A percentile compares a stretch with the other conserved stretches of the same genome.
Evolutionary conservation across 2,888 invertebrate genomes (phyloP).

Genomic region (Pheosia gnoma): DNA sequence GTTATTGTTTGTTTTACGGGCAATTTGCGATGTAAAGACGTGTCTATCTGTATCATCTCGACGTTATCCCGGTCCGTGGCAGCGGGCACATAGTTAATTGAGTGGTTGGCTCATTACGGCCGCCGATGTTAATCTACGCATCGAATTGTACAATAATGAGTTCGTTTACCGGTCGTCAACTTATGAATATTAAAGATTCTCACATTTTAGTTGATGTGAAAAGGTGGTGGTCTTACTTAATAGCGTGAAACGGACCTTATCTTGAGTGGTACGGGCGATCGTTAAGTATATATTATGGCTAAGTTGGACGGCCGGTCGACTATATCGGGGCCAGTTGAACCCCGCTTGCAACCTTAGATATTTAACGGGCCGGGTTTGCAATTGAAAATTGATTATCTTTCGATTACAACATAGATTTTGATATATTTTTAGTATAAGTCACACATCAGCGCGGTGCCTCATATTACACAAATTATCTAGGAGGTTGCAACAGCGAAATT

Average conservation of each 20-base stretch:
- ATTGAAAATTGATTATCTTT: too few relatives aligned
- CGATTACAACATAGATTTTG: too few relatives aligned
- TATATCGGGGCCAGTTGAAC: too few relatives aligned
- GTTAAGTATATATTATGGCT: too few relatives aligned
- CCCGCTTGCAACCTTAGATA: too few relatives aligned
- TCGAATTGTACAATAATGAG: constrained; percentile 69
- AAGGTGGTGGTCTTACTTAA: constrained; percentile 55
- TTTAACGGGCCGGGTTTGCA: too few relatives aligned
- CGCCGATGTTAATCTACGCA: constrained; percentile 68
- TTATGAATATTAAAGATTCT: constrained; percentile 73
- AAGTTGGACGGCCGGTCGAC: too few relatives aligned
- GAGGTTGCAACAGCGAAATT: too few relatives aligned
- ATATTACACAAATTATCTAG: too few relatives aligned
- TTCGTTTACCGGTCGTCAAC: constrained; percentile 66
- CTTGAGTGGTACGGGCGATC: constrained; percentile 33
- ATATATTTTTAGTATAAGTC: too few relatives aligned
- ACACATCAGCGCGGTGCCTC: too few relatives aligned
- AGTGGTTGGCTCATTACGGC: constrained; percentile 64
- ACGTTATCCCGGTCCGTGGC: constrained; percentile 53
- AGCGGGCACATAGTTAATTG: constrained; percentile 58
- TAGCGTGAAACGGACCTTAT: constrained; percentile 52
- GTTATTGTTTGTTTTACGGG: constrained; percentile 79
- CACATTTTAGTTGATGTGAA: constrained; percentile 56
- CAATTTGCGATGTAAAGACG: constrained; percentile 73
- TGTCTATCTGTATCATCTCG: constrained; percentile 51